Conservation (phyloP, 2,113 vertebrate genomes). For the Corythornis madagascariensis region DNA sequence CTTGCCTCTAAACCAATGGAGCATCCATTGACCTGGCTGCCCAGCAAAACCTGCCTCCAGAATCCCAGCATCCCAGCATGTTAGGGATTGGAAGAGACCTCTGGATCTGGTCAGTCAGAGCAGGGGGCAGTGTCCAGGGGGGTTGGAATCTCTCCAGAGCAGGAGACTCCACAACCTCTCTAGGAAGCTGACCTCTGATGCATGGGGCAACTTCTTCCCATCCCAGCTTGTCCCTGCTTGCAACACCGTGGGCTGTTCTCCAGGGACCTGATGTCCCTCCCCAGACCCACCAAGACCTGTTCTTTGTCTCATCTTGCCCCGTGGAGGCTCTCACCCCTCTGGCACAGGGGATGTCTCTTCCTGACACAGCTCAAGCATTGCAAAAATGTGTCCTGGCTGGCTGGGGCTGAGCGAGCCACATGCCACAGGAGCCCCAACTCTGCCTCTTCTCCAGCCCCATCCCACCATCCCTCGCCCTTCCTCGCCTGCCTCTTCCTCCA, state of each 20-base stretch:
- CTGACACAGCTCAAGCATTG: neutral
- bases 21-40: neutral
- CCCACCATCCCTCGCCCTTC: neutral
- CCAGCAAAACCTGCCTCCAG: neutral
- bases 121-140: neutral
- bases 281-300: accelerated
- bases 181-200: neutral
- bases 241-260: accelerated
- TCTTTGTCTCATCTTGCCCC: neutral
- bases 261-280: accelerated
- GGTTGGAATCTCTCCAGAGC: neutral
- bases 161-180: neutral
- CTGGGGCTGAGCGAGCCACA: neutral
- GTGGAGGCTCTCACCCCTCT: neutral
- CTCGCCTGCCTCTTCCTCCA: neutral
- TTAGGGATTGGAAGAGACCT: neutral
- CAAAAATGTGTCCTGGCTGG: neutral
- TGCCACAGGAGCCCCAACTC: neutral
- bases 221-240: accelerated
- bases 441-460: neutral
- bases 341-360: neutral
- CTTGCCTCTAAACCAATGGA: neutral
- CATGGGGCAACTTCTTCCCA: neutral
- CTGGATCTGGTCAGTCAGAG: neutral
- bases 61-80: neutral